Percentiles rank a stretch among this genome's conserved stretches.
phyloP scores from a whole-genome alignment of 2,797 vertebrate species.

The Limnodromus scolopaceus region DNA sequence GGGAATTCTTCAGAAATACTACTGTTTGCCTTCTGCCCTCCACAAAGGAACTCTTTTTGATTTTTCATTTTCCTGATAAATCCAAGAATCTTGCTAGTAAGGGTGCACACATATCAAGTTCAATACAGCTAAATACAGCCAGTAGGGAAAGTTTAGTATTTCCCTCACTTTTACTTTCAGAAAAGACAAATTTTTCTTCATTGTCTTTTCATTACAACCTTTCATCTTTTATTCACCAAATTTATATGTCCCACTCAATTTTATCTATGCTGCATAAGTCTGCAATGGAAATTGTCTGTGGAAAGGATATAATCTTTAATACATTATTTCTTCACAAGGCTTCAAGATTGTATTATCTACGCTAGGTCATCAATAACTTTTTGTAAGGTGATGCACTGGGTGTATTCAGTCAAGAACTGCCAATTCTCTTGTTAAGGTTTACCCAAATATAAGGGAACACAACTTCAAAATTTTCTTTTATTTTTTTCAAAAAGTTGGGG shows the following conservation, averaged over 20 bases:
- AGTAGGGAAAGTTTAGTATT: neutral
- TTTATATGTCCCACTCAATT: neutral
- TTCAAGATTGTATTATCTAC: neutral
- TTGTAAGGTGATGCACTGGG: neutral
- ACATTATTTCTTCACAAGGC: neutral
- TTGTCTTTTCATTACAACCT: neutral
- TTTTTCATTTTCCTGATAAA: neutral
- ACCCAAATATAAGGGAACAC: neutral
- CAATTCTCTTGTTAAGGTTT: neutral
- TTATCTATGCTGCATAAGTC: neutral
- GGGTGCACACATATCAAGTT: neutral
- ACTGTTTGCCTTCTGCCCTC: accelerated
- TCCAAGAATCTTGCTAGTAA: neutral
- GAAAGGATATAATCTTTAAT: constrained; percentile 4
- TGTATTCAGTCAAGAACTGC: neutral
- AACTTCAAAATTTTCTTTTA: neutral
- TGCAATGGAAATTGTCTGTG: neutral
- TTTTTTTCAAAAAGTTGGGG: neutral
- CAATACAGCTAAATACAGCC: neutral
- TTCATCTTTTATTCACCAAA: neutral
- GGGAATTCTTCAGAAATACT: neutral
- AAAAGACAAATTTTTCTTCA: neutral
- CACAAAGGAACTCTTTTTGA: neutral
- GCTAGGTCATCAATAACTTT: neutral
- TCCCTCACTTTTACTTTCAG: neutral